phyloP scores from a whole-genome alignment of 2,113 vertebrate species.

The Catharus fuscescens region DNA sequence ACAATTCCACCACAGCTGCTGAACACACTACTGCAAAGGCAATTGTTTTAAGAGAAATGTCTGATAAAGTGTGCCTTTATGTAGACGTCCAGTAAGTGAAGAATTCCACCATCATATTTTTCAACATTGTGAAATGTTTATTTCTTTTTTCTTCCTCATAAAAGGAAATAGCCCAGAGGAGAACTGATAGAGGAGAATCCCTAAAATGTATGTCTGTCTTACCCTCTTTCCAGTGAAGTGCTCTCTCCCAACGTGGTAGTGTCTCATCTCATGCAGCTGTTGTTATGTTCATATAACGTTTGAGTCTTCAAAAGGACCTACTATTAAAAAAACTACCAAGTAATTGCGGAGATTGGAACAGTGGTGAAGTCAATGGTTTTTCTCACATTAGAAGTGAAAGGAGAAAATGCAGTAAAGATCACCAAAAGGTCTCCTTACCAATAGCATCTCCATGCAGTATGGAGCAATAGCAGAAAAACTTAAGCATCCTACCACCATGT shows the following conservation, averaged over 20 bases:
- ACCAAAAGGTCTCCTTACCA: neutral
- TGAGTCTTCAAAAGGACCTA: neutral
- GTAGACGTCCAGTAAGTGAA: neutral
- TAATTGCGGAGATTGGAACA: neutral
- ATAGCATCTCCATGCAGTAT: neutral
- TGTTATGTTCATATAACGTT: neutral
- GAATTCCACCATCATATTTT: neutral
- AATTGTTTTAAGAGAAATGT: neutral
- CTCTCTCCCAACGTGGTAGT: neutral
- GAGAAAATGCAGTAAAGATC: neutral
- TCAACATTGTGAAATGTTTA: neutral
- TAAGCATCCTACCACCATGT: neutral
- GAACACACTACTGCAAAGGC: neutral
- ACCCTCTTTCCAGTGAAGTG: neutral
- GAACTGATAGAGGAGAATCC: neutral
- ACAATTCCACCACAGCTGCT: neutral
- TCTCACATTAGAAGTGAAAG: neutral
- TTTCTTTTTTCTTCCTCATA: neutral
- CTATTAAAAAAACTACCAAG: neutral
- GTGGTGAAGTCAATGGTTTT: neutral
- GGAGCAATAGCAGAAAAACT: neutral
- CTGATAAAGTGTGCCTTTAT: neutral
- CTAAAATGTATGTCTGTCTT: fast-evolving
- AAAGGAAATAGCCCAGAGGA: neutral
- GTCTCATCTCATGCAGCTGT: neutral